These are phyloP conservation scores for Apodemus sylvaticus DNA, from an alignment of 2,113 vertebrate species.

Conservation along the genomic window DNA sequence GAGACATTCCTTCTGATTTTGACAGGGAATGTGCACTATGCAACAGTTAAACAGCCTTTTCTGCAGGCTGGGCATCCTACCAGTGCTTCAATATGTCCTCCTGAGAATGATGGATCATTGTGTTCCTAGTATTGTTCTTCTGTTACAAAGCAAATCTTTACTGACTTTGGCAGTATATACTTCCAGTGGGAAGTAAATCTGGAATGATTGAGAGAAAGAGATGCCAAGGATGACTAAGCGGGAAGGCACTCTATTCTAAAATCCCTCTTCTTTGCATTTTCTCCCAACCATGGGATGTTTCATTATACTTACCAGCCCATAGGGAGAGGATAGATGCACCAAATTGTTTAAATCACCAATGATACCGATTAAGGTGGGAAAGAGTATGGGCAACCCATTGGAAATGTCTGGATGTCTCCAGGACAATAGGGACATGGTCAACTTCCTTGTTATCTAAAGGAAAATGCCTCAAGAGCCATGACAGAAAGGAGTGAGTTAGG, in stretches of 20 bases:
- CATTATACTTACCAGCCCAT: not conserved
- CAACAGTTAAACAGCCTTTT: not conserved
- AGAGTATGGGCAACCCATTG: rapidly evolving
- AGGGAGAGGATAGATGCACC: not conserved
- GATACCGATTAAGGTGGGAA: not conserved
- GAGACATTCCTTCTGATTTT: not conserved
- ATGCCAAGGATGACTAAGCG: not conserved
- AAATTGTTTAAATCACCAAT: not conserved
- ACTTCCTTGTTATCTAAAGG: not conserved
- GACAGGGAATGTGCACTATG: not conserved
- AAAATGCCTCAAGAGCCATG: not conserved
- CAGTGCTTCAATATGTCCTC: not conserved
- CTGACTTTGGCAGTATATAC: not conserved
- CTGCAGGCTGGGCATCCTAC: not conserved
- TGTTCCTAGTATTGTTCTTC: not conserved
- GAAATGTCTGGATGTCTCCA: not conserved
- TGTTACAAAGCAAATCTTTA: not conserved
- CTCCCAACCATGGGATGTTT: not conserved
- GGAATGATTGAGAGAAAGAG: not conserved
- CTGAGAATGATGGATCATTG: not conserved
- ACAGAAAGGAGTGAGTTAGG: not conserved
- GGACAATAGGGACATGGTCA: not conserved
- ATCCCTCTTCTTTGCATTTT: not conserved
- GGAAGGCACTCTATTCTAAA: not conserved
- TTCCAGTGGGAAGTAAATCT: not conserved